phyloP scores from a whole-genome alignment of 2,113 vertebrate genomes.

The Colistium nudipinnis region DNA sequence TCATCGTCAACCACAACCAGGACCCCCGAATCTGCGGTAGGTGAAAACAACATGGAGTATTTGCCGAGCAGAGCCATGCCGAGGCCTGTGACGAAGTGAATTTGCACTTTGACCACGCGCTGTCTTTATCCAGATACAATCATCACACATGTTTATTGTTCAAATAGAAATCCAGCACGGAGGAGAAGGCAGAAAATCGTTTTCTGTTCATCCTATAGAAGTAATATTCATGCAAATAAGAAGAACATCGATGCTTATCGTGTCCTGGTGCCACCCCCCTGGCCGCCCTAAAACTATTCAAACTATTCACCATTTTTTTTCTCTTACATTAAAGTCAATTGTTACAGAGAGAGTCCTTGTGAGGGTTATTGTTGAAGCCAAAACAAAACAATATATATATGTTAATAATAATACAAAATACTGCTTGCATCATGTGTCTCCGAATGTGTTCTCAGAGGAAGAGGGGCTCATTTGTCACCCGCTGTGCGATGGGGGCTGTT shows the following conservation, averaged over 20 bases:
- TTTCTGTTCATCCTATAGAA: too few relatives aligned
- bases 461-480: slow-evolving; percentile 83
- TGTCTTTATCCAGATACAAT: not conserved
- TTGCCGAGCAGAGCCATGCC: not conserved
- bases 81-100: not conserved
- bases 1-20: slow-evolving; percentile 87
- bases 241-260: too few relatives aligned
- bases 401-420: not conserved
- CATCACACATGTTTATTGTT: not conserved
- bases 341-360: too few relatives aligned
- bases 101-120: slow-evolving; percentile 6
- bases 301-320: too few relatives aligned
- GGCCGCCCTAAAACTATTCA: too few relatives aligned
- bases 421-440: slow-evolving; percentile 3
- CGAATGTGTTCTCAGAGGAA: slow-evolving; percentile 54
- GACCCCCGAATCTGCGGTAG: slow-evolving; percentile 85
- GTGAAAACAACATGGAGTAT: slow-evolving; percentile 14
- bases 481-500: slow-evolving; percentile 89
- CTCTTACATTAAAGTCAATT: too few relatives aligned
- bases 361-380: too few relatives aligned
- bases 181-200: not conserved
- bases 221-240: not conserved
- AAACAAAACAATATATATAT: too few relatives aligned
- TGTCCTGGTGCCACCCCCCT: too few relatives aligned
- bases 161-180: not conserved